phyloP scores from a whole-genome alignment of 2,797 vertebrate species.

The Huso huso region DNA sequence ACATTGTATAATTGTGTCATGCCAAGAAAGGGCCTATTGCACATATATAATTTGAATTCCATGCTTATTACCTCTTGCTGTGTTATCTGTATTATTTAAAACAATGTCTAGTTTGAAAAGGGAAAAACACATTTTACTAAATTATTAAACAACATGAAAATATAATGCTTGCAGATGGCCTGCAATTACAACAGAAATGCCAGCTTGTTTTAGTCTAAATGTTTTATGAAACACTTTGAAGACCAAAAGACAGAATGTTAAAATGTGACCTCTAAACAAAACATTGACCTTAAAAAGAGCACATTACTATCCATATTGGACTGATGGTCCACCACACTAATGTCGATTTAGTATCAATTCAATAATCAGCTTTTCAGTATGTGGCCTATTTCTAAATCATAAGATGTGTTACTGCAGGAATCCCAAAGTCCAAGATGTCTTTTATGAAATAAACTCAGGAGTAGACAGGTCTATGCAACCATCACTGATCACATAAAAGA shows the following conservation, averaged over 20 bases:
- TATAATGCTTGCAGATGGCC: constrained; percentile 40
- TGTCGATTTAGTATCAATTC: too few relatives aligned
- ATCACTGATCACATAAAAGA: constrained; percentile 22
- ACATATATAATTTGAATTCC: too few relatives aligned
- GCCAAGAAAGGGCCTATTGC: too few relatives aligned
- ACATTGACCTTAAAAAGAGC: background rate
- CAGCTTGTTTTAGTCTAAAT: constrained; percentile 31
- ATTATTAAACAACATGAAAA: constrained; percentile 46
- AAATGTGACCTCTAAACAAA: background rate
- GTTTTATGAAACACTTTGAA: constrained; percentile 31
- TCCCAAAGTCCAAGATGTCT: too few relatives aligned
- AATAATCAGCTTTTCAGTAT: too few relatives aligned
- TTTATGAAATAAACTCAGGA: background rate
- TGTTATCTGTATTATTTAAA: constrained; percentile 48
- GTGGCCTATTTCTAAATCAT: too few relatives aligned
- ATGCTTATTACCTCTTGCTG: constrained; percentile 2
- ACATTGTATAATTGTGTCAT: too few relatives aligned
- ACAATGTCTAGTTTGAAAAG: constrained; percentile 25
- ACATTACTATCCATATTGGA: background rate
- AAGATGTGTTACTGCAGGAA: too few relatives aligned
- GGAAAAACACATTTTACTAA: constrained; percentile 37
- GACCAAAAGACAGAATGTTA: constrained; percentile 5
- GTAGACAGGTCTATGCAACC: background rate
- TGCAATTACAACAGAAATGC: constrained; percentile 23
- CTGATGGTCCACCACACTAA: too few relatives aligned